A percentile compares a stretch with the other conserved stretches of the same genome.
These are phyloP conservation scores for Cottoperca gobio DNA, from an alignment of 2,797 vertebrate genomes.

Conservation along the genomic window DNA sequence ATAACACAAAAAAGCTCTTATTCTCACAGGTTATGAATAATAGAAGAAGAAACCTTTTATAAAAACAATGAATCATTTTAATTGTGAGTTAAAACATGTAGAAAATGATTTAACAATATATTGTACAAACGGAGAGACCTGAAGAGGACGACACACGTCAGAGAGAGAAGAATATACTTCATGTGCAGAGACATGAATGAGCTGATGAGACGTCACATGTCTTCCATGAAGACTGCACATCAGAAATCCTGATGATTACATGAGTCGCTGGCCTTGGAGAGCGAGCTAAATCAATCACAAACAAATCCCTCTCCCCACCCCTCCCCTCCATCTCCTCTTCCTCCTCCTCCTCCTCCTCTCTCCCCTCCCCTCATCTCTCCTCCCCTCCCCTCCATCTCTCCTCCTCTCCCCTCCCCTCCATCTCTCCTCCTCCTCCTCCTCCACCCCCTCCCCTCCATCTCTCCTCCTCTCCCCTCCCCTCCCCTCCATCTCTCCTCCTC, in stretches of 20 bases:
- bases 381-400: slow-evolving; percentile 5
- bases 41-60: background rate
- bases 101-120: no score
- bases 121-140: no score
- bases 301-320: slow-evolving; percentile 42
- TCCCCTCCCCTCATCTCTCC: background rate
- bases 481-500: slow-evolving; percentile 6
- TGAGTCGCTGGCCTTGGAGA: slow-evolving; percentile 59
- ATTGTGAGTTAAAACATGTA: background rate
- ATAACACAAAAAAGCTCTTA: background rate
- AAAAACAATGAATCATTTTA: background rate
- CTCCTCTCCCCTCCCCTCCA: background rate
- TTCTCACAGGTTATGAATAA: background rate
- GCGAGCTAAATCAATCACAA: slow-evolving; percentile 65
- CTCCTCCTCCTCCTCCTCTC: slow-evolving; percentile 7
- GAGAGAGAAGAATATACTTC: background rate
- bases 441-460: slow-evolving; percentile 2
- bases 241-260: slow-evolving; percentile 57
- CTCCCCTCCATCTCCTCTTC: background rate
- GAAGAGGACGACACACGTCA: no score
- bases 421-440: slow-evolving; percentile 1
- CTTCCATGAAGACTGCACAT: slow-evolving; percentile 26
- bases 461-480: slow-evolving; percentile 5
- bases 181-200: no score
- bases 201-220: slow-evolving; percentile 14